Percentiles rank a stretch among this genome's conserved stretches.
Conservation (phyloP, 2,888 invertebrate genomes). For the Euzophera pinguis region DNA sequence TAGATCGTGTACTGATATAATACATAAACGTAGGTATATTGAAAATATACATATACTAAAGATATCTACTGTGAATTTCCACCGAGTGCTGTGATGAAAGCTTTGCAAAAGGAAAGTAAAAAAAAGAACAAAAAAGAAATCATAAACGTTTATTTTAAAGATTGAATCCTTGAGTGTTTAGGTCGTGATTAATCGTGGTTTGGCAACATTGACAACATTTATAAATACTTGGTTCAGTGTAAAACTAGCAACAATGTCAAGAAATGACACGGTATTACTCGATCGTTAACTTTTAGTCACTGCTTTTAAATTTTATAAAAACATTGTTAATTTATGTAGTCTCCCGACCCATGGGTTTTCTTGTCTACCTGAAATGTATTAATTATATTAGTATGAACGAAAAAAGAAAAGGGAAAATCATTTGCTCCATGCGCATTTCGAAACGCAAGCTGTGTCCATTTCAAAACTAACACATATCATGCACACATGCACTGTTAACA, state of each 20-base stretch:
- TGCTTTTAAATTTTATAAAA: constrained; percentile 48
- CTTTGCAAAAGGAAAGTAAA: constrained; percentile 69
- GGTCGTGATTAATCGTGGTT: constrained; percentile 26
- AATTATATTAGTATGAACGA: constrained; percentile 78
- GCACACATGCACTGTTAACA: constrained; percentile 56
- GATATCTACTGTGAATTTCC: constrained; percentile 70
- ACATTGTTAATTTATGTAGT: constrained; percentile 69
- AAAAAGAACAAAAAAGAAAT: constrained; percentile 62
- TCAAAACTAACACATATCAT: constrained; percentile 37
- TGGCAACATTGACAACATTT: constrained; percentile 19
- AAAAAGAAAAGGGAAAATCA: constrained; percentile 47
- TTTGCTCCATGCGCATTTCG: constrained; percentile 48
- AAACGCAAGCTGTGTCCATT: constrained; percentile 46
- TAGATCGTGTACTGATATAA: constrained; percentile 35
- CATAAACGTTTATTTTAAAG: constrained; percentile 64
- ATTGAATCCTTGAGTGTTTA: constrained; percentile 24
- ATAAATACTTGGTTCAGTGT: neutral
- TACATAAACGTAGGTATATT: constrained; percentile 37
- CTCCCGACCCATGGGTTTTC: constrained; percentile 77
- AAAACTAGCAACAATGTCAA: constrained; percentile 6
- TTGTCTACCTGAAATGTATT: constrained; percentile 77
- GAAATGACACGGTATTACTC: constrained; percentile 41
- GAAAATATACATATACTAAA: constrained; percentile 29
- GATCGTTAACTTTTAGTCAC: constrained; percentile 57
- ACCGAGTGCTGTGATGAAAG: constrained; percentile 78